A percentile compares a stretch with the other conserved stretches of the same genome.
Conservation (phyloP, 1,140 invertebrate species). For the Cotesia typhae region DNA sequence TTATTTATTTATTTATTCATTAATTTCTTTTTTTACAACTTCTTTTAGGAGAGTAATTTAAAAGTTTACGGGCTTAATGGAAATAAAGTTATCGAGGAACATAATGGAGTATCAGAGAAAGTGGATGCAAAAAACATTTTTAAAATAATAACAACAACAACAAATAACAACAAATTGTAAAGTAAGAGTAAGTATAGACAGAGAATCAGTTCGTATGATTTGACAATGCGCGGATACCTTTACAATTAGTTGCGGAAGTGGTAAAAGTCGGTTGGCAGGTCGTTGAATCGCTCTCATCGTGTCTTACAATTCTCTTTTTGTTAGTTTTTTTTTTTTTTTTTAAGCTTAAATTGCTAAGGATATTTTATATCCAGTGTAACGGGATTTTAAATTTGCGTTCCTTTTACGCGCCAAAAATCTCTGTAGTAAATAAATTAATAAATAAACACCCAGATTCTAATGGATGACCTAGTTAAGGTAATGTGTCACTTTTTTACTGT, state of each 20-base stretch:
- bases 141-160: conserved; percentile 3
- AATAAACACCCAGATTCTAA: too few species aligned
- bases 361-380: neutral
- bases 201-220: conserved; percentile 1
- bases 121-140: conserved; percentile 11
- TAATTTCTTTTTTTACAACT: conserved; percentile 24
- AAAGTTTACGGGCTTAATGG: conserved; percentile 14
- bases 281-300: conserved; percentile 16
- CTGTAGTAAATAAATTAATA: too few species aligned
- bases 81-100: neutral
- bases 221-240: conserved; percentile 13
- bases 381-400: conserved; percentile 5
- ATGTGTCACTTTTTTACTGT: neutral
- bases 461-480: too few species aligned
- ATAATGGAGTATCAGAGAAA: conserved; percentile 16
- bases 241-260: conserved; percentile 25
- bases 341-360: neutral
- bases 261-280: conserved; percentile 30
- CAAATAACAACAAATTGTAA: neutral
- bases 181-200: neutral
- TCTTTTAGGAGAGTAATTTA: conserved; percentile 25
- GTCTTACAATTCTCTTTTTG: conserved; percentile 23
- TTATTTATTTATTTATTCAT: neutral
- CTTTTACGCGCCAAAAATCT: neutral
- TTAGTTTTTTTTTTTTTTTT: conserved; percentile 4